Evolutionary conservation across 2,113 vertebrate species (phyloP).

Genomic region (Craseonycteris thonglongyai): DNA sequence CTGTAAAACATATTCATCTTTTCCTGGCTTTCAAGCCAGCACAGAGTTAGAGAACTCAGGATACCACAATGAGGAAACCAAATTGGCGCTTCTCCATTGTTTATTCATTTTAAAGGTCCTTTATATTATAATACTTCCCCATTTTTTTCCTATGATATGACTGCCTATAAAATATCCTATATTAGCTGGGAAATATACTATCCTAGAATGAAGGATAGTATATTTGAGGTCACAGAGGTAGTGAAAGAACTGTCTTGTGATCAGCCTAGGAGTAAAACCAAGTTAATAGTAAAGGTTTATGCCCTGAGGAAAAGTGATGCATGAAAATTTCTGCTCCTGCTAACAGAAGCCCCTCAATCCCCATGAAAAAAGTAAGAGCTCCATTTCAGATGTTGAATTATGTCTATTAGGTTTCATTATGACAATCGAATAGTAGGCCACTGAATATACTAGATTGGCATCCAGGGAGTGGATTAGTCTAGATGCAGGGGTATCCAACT

Average conservation of each 20-base stretch:
- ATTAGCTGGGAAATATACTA: not conserved
- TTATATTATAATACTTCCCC: not conserved
- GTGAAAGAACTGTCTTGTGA: not conserved
- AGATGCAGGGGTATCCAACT: no score
- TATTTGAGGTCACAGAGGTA: not conserved
- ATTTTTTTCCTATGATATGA: not conserved
- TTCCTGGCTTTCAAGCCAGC: not conserved
- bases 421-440: not conserved
- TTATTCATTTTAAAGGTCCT: not conserved
- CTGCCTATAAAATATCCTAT: fast-evolving
- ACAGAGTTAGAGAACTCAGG: not conserved
- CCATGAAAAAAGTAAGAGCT: not conserved
- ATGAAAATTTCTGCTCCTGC: not conserved
- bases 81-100: not conserved
- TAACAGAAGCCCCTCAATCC: not conserved
- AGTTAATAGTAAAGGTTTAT: not conserved
- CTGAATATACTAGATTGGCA: not conserved
- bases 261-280: not conserved
- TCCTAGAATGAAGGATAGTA: not conserved
- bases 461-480: not conserved
- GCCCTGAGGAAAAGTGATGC: not conserved
- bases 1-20: not conserved
- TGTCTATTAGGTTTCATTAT: not conserved
- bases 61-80: not conserved
- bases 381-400: not conserved